A percentile compares a stretch with the other conserved stretches of the same genome.
These are phyloP conservation scores for Oscheius myriophilus DNA, from an alignment of 2,888 invertebrate genomes.

Conservation along the genomic window DNA sequence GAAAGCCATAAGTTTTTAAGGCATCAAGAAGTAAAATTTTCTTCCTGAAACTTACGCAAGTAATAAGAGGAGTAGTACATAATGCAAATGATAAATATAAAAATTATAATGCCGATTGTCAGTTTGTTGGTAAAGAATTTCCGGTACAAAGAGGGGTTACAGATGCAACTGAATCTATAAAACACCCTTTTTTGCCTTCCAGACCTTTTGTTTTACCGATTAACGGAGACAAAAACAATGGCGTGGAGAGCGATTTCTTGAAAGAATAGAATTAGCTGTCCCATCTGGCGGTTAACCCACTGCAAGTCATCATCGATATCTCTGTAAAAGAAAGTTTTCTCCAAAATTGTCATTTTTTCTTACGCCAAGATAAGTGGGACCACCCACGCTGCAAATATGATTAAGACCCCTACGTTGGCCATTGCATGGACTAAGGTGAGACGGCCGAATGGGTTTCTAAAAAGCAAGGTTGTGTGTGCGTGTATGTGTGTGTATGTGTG, in stretches of 20 bases:
- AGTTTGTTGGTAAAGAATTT: slow-evolving; percentile 18
- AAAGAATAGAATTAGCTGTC: slow-evolving; percentile 14
- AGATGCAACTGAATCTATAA: slow-evolving; percentile 23
- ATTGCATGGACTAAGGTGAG: slow-evolving; percentile 12
- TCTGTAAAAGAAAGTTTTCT: background rate
- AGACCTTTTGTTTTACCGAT: background rate
- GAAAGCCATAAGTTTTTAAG: no score
- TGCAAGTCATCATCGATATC: background rate
- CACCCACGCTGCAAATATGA: slow-evolving; percentile 15
- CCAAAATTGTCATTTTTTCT: background rate
- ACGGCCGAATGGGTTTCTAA: slow-evolving; percentile 29
- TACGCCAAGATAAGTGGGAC: slow-evolving; percentile 21
- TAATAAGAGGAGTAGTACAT: no score
- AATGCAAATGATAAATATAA: slow-evolving; percentile 14
- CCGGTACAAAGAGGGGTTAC: slow-evolving; percentile 1
- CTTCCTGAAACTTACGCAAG: no score
- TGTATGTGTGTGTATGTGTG: no score
- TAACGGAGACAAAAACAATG: slow-evolving; percentile 19
- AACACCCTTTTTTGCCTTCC: background rate
- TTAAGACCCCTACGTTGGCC: slow-evolving; percentile 18
- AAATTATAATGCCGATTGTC: slow-evolving; percentile 10
- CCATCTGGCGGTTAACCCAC: slow-evolving; percentile 17
- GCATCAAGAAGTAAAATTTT: no score
- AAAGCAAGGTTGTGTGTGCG: no score
- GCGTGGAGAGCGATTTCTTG: slow-evolving; percentile 25